phyloP scores from a whole-genome alignment of 2,888 invertebrate genomes.

The Hyposoter dolosus region DNA sequence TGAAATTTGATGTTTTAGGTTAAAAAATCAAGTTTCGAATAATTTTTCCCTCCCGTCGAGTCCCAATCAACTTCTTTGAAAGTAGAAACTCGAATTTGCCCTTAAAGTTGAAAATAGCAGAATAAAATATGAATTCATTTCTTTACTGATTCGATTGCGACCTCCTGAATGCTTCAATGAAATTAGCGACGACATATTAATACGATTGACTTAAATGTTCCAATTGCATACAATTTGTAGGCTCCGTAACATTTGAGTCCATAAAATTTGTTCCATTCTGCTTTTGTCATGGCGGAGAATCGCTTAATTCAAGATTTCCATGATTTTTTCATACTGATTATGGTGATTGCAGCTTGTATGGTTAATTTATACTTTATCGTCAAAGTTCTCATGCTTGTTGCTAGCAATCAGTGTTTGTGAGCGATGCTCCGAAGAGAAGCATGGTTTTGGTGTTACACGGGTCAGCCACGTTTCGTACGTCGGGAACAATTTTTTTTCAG shows the following conservation, averaged over 20 bases:
- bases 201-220: slow-evolving; percentile 29
- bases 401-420: slow-evolving; percentile 40
- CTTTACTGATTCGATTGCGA: background rate
- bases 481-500: slow-evolving; percentile 83
- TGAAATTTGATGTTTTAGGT: background rate
- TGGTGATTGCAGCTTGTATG: slow-evolving; percentile 69
- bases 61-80: background rate
- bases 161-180: background rate
- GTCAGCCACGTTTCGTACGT: slow-evolving; percentile 15
- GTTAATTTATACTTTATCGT: slow-evolving; percentile 75
- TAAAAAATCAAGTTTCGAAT: background rate
- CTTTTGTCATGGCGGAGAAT: slow-evolving; percentile 65
- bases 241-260: background rate
- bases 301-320: slow-evolving; percentile 69
- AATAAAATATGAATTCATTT: background rate
- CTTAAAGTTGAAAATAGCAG: background rate
- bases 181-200: slow-evolving; percentile 53
- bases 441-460: background rate
- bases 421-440: background rate
- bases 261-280: background rate
- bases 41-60: background rate
- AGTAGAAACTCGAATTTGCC: background rate
- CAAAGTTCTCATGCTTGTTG: slow-evolving; percentile 61
- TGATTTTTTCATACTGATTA: slow-evolving; percentile 71
- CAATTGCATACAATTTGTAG: background rate